A percentile compares a stretch with the other conserved stretches of the same genome.
Evolutionary conservation across 35 echinoderm and acorn worm species (phyloP).

Genomic region (Patiria miniata): DNA sequence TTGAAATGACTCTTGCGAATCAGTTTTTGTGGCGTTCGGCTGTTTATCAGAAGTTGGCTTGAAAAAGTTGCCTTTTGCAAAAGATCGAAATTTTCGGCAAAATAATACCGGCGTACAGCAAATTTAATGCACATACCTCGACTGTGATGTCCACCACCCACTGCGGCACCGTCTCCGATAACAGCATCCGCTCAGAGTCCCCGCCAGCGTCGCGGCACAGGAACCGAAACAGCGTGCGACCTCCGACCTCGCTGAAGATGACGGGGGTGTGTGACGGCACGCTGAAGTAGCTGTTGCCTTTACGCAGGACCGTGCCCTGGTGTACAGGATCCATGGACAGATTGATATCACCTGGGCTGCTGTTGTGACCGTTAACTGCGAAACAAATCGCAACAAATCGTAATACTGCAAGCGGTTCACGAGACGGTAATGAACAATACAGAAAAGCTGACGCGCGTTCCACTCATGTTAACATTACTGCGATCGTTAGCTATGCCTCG

Average conservation of each 20-base stretch:
- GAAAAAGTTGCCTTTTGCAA: too few species aligned
- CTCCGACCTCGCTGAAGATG: slow-evolving; percentile 93
- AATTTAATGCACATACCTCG: slow-evolving; percentile 54
- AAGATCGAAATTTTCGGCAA: too few species aligned
- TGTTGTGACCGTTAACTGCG: slow-evolving; percentile 89
- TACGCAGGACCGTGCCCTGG: slow-evolving; percentile 53
- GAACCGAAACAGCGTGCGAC: slow-evolving; percentile 93
- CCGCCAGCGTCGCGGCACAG: slow-evolving; percentile 92
- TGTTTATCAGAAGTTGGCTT: too few species aligned
- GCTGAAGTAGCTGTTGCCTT: slow-evolving; percentile 97
- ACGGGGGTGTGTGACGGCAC: slow-evolving; percentile 90
- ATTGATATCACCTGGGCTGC: slow-evolving; percentile 79
- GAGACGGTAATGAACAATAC: too few species aligned
- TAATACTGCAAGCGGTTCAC: too few species aligned
- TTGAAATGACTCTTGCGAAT: too few species aligned
- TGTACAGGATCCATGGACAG: slow-evolving; percentile 51
- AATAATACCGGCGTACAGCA: too few species aligned
- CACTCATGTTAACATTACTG: too few species aligned
- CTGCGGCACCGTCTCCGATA: slow-evolving; percentile 83
- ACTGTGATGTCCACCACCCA: slow-evolving; percentile 96
- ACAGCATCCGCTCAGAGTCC: slow-evolving; percentile 88
- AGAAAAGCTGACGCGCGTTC: too few species aligned
- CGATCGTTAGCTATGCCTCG: too few species aligned
- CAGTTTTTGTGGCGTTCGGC: too few species aligned
- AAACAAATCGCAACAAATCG: not conserved